These are phyloP conservation scores for Mythimna pallens DNA, from an alignment of 2,888 invertebrate species.

Conservation along the genomic window DNA sequence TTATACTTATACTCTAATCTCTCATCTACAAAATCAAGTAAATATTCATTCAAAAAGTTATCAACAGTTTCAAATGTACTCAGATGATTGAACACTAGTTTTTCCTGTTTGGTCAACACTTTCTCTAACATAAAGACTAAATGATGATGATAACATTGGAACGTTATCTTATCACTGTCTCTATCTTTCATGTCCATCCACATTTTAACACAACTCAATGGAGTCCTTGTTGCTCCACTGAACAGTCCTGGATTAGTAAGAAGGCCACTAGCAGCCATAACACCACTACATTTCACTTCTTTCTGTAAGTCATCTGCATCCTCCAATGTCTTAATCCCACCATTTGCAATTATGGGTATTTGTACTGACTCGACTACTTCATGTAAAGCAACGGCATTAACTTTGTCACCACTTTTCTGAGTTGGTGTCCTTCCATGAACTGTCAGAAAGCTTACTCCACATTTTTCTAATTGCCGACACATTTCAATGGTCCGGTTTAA, in stretches of 20 bases:
- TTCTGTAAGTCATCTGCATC: slow-evolving; percentile 93
- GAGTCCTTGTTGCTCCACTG: slow-evolving; percentile 93
- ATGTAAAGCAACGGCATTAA: slow-evolving; percentile 93
- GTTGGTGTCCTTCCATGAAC: slow-evolving; percentile 97
- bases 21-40: slow-evolving; percentile 77
- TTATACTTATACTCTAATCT: slow-evolving; percentile 64
- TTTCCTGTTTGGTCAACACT: slow-evolving; percentile 93
- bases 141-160: slow-evolving; percentile 98
- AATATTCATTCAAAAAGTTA: slow-evolving; percentile 92
- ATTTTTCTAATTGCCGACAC: slow-evolving; percentile 94
- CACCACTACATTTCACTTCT: slow-evolving; percentile 94
- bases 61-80: slow-evolving; percentile 93
- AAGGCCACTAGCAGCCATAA: slow-evolving; percentile 98
- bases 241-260: slow-evolving; percentile 98
- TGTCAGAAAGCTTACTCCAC: slow-evolving; percentile 97
- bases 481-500: slow-evolving; percentile 94
- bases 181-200: slow-evolving; percentile 94
- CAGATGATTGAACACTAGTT: slow-evolving; percentile 95
- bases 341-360: slow-evolving; percentile 98
- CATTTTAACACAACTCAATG: slow-evolving; percentile 94
- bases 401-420: slow-evolving; percentile 94
- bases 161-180: slow-evolving; percentile 92
- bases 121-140: slow-evolving; percentile 98
- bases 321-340: slow-evolving; percentile 94
- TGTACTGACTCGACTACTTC: slow-evolving; percentile 93